phyloP scores from a whole-genome alignment of 2,888 invertebrate genomes.

The Pachymerium ferrugineum region DNA sequence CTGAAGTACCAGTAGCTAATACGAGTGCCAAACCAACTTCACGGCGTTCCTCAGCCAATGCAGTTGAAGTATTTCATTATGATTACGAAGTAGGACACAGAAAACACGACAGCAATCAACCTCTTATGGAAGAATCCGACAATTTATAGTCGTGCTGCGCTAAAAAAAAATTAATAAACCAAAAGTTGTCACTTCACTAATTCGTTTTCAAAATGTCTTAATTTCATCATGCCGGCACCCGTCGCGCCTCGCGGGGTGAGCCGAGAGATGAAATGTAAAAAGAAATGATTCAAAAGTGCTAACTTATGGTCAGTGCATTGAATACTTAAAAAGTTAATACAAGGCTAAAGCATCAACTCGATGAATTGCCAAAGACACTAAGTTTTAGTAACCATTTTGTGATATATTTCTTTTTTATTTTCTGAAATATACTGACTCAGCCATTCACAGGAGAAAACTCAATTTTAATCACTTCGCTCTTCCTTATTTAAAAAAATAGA shows the following conservation, averaged over 20 bases:
- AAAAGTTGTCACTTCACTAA: not conserved
- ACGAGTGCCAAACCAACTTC: constrained; percentile 28
- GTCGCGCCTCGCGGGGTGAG: not conserved
- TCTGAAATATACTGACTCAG: not conserved
- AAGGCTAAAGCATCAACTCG: not conserved
- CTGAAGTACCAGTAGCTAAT: constrained; percentile 39
- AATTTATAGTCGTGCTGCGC: constrained; percentile 35
- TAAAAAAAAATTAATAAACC: not conserved
- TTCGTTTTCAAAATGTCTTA: not conserved
- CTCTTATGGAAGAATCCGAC: constrained; percentile 39
- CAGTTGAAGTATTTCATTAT: constrained; percentile 36
- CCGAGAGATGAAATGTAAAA: not conserved
- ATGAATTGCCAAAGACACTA: not conserved
- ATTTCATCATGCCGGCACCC: too few relatives aligned
- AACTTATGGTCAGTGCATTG: not conserved
- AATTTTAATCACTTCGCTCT: constrained; percentile 11
- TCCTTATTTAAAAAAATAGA: not conserved
- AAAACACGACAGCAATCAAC: constrained; percentile 43
- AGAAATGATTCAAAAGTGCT: too few relatives aligned
- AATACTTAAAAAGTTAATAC: too few relatives aligned
- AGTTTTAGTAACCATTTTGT: not conserved
- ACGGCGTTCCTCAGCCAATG: constrained; percentile 30
- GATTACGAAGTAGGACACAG: constrained; percentile 53
- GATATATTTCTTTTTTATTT: not conserved
- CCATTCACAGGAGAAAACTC: not conserved